Evolutionary conservation across 2,113 vertebrate genomes (phyloP), one percentile per base, ranked within the genome.

Genomic region (Romanogobio albipinnatus): DNA sequence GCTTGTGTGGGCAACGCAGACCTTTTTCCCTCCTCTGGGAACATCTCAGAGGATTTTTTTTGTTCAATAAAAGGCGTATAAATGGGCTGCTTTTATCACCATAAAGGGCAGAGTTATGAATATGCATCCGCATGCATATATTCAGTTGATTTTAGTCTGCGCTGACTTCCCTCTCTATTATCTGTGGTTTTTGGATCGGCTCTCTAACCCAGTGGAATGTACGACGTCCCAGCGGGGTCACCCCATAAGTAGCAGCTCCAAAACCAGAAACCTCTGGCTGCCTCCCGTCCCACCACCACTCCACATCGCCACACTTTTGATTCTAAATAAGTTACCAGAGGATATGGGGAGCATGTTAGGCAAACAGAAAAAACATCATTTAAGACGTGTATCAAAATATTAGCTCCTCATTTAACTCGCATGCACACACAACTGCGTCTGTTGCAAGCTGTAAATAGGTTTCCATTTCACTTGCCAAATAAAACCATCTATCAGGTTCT

Each of bases 1-100:
- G 88, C 88, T 91, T 91, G 87, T 87, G 89, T 90, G 84, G 81
- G 79, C 87, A 80, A 59, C 70, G 53, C 78, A 87, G 74, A 56
- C 75, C 85, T 81, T 82, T 87, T 76, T 53, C 19, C 33, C 53
- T 71, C 80, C 43, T 62, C 14, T 66, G 83, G 86, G 71, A 76
- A 75, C 61, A 75, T 84, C 76, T 71, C 68, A 8, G 43, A 74
- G 74, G 76, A 36, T 83, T 61, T 86, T 86, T 86, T 85, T 86
- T 74, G 84, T 62, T 64, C 39, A 36, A 76, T 45, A 87, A 81
- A 87, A 83, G 68, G 22, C 26, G 39, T 36, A 36, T 74, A 59
- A 74, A 81, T 64, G 3, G 59, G 76, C 70, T 39, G 53, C 66
- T 45, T 85, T 84, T 81, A 68, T 76, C 49, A 62, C 66, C 56